Evolutionary conservation across 2,113 vertebrate species (phyloP).

Genomic region (Syrmaticus mikado): DNA sequence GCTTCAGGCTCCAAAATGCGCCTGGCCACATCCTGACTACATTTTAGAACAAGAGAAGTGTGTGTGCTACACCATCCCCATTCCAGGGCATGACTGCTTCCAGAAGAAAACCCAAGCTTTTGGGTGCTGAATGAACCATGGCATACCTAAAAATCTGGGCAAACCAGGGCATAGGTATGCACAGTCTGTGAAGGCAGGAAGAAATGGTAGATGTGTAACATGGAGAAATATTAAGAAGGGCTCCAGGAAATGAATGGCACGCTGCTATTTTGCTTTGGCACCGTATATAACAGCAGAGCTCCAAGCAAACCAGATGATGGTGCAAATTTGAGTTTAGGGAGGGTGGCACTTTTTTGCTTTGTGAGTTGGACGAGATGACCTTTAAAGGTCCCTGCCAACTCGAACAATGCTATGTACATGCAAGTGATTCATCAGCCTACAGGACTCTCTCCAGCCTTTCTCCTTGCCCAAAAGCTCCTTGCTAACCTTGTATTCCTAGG

Average conservation of each 20-base stretch:
- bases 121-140: not conserved
- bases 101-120: not conserved
- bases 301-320: not conserved
- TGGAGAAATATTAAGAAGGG: not conserved
- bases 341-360: not conserved
- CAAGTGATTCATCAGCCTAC: not conserved
- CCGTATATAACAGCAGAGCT: not conserved
- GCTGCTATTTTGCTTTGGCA: not conserved
- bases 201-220: not conserved
- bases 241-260: not conserved
- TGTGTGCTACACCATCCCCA: accelerated
- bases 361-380: not conserved
- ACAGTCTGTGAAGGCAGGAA: not conserved
- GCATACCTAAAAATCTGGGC: not conserved
- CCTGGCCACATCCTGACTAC: not conserved
- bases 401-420: not conserved
- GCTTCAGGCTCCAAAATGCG: not conserved
- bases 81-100: not conserved
- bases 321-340: accelerated
- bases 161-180: not conserved
- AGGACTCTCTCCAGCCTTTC: not conserved
- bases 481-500: not conserved
- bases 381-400: too few species aligned
- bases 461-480: not conserved
- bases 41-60: not conserved